Evolutionary conservation across 2,797 vertebrate genomes (phyloP).

Genomic region (Propithecus deckenii): DNA sequence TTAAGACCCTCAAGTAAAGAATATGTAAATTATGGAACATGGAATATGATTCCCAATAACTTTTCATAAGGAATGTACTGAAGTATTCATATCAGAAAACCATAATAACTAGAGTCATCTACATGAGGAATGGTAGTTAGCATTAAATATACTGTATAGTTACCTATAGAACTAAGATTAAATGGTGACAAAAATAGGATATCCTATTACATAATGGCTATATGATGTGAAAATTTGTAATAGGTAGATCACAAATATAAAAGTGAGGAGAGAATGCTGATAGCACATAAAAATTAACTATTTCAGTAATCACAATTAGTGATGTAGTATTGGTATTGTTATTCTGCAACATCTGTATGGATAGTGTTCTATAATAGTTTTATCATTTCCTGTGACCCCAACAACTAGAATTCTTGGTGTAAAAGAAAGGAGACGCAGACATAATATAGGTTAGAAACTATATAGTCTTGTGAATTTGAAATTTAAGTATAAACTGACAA

Average conservation of each 20-base stretch:
- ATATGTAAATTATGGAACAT: neutral
- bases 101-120: neutral
- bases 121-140: accelerated
- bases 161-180: neutral
- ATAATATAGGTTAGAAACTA: neutral
- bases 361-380: neutral
- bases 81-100: neutral
- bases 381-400: too few relatives aligned
- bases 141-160: neutral
- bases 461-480: neutral
- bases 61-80: neutral
- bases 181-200: neutral
- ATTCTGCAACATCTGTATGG: neutral
- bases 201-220: accelerated
- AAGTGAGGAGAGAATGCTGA: neutral
- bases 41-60: neutral
- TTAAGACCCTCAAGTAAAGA: too few relatives aligned
- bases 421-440: neutral
- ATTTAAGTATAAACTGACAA: neutral
- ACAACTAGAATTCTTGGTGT: neutral
- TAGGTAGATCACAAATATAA: neutral
- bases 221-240: neutral
- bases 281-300: too few relatives aligned
- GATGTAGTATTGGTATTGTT: neutral
- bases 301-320: neutral